Base-by-base conservation (phyloP, 1,140 invertebrate genomes). In the Drosophila grimshawi region DNA sequence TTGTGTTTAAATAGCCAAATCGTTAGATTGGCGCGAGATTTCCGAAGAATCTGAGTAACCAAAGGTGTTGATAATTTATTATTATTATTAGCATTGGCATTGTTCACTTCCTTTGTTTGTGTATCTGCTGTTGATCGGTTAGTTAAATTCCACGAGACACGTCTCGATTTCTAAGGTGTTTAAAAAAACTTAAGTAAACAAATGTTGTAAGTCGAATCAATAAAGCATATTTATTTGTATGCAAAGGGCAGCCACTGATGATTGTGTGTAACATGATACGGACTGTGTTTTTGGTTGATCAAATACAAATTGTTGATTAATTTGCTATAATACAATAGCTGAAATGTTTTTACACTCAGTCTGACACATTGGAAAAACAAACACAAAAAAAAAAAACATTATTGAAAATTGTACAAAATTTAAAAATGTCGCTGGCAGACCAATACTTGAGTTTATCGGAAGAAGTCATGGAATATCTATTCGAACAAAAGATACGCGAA, bases 51-150 rank as follows among this genome's bases (percentile, higher is more conserved):
- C 32, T 43, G 53, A 51, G 32, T 29, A 67, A 67, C 73, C 79
- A 57, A 77, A 86, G 82, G 79, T 88, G 83, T 65, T 76, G 61
- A 86, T 88, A 86, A 88, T 80, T 86, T 86, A 86, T 88, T 82
- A 82, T 79, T 70, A 73, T 86, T 80, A 88, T 86, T 82, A 88
- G 71, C 82, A 60, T n/a, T 64, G 61, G 61, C 76, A 82, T 80
- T 86, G 78, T 78, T 57, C n/a, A 19, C 46, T 32, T 27, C 33
- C 51, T 61, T 51, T 57, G 69, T 73, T 39, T 70, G 66, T 33
- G 37, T 19, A 19, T 53, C 30, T 64, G 30, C 48, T 35, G 32
- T 29, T 64, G 37, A 29, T 19, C 19, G 19, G 19, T 19, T 19
- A 43, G 39, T 11, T 45, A 45, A 71, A 37, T 48, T 53, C 45